Evolutionary conservation across 2,797 vertebrate species (phyloP), one percentile per base, ranked within the genome.

Genomic region (Danio choprae): DNA sequence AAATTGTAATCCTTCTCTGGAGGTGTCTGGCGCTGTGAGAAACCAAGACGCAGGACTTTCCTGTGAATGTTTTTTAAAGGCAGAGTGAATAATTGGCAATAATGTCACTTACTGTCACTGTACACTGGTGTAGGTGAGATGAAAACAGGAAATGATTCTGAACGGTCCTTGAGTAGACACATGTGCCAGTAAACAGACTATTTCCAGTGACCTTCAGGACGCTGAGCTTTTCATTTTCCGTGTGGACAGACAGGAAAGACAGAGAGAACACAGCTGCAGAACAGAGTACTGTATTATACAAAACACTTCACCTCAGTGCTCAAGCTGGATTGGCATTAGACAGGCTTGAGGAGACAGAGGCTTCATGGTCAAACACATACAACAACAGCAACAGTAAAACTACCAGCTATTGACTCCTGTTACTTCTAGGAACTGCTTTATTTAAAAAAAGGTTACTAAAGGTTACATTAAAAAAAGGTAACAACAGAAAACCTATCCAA

Each of bases 131-230:
- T 59, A 78, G 65, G 46, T 78, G 55, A 51, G 55, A 60, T 60
- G 36, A 78, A 51, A 67, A 48, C 0, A 68, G 75, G 53, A 77
- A 78, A 59, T 50, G 12, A 59, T 59, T 4, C 20, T 46, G 13
- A 60, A 50, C 58, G 22, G 55, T 38, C 16, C 29, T 58, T 41
- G 38, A 38, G 7, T 5, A 70, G 75, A 58, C 20, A 18, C 53
- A 41, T 44, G 11, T 1, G 7, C 10, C n/a, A 43, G 11, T 63
- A 74, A 48, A 60, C 43, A 68, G 51, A 50, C 41, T 62, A 43
- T 79, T 79, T 79, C 76, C 67, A 41, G 38, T 22, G 18, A 60
- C 59, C 65, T 60, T 51, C 15, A 20, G 44, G 76, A 60, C 8
- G 12, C 43, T 41, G 55, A 78, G 65, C 29, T 29, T 60, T 60